Base-by-base conservation (phyloP, 1,140 invertebrate species). In the Ruditapes philippinarum region DNA sequence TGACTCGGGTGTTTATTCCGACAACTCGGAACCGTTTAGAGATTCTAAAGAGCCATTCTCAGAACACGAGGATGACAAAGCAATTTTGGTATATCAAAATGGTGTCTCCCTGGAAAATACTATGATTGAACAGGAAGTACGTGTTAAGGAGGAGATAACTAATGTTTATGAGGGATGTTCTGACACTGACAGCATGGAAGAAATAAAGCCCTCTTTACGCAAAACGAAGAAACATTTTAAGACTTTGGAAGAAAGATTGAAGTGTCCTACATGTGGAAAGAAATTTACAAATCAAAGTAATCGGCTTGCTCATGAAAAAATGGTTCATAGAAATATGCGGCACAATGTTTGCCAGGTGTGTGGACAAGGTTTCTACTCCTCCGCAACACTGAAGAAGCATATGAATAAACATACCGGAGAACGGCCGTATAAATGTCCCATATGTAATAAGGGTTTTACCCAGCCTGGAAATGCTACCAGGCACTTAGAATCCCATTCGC, bases 351-450 rank as follows among this genome's bases (percentile, higher is more conserved):
- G 98, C 94, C 97, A 98, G 54, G 96, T 98, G 19, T 99, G 98
- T 96, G 96, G 98, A 84, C 96, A 98, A 62, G 97, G 98, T 93
- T 99, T 99, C 95, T 99, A 98, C 14, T 99, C 99, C 95, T 99
- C 98, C 76, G 99, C 99, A 57, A 99, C 99, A 96, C 98, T 94
- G 98, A 98, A 95, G 97, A 98, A 96, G 97, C 97, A 93, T 96
- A 96, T 97, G 91, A 97, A 98, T 94, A 97, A 97, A 5, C 95
- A 96, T 76, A 96, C 95, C 5, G 95, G 94, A 38, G 94, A 95
- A 49, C 95, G 95, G 84, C 95, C 95, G 0, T 96, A 94, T 86
- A 91, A 92, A 17, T 96, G 95, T 90, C 60, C 42, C 22, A 80
- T 70, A 40, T 60, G 57, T 49, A 62, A 49, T 31, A 79, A 65